These are phyloP conservation scores for Athene noctua DNA, from an alignment of 2,113 vertebrate species.

Conservation along the genomic window DNA sequence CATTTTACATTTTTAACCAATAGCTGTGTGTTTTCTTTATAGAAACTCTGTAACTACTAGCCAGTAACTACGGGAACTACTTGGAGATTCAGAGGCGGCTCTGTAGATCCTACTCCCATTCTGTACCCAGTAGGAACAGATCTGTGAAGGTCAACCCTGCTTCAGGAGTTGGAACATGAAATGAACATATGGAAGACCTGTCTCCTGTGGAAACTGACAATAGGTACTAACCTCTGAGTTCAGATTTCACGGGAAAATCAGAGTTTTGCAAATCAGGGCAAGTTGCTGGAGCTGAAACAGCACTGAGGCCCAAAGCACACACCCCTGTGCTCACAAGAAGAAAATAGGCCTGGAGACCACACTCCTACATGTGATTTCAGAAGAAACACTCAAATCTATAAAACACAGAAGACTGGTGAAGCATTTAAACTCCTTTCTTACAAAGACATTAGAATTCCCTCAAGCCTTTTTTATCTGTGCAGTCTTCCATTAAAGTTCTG, in stretches of 20 bases:
- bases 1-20: background rate
- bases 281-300: background rate
- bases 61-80: background rate
- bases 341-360: background rate
- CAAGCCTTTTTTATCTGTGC: background rate
- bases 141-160: background rate
- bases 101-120: background rate
- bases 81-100: background rate
- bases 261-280: background rate
- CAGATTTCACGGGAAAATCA: background rate
- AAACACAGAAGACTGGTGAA: background rate
- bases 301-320: background rate
- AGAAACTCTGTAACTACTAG: background rate
- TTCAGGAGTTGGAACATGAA: background rate
- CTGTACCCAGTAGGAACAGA: background rate
- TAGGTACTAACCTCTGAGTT: background rate
- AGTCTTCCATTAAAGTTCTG: background rate
- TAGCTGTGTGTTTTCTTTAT: background rate
- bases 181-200: background rate
- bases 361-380: background rate
- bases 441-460: background rate
- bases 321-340: background rate
- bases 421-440: background rate
- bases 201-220: background rate
- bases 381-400: background rate